These are phyloP conservation scores for Natator depressus DNA, from an alignment of 2,113 vertebrate species.

Conservation along the genomic window DNA sequence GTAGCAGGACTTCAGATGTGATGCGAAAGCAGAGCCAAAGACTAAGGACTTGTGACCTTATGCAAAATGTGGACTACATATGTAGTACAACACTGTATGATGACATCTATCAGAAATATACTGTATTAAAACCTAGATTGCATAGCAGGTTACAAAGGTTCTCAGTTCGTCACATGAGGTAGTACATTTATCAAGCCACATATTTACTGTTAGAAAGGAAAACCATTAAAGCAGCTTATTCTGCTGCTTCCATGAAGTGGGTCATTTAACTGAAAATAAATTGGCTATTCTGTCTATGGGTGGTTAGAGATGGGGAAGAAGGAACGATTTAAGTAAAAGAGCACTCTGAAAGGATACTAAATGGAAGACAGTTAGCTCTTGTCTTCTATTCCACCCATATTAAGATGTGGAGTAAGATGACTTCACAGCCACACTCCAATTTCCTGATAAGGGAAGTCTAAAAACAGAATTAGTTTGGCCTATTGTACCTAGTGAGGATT, in stretches of 20 bases:
- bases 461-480: background rate
- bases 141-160: background rate
- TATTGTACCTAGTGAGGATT: background rate
- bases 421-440: background rate
- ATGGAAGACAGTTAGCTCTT: background rate
- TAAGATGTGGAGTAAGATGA: background rate
- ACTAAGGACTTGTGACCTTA: background rate
- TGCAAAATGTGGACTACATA: background rate
- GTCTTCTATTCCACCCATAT: background rate
- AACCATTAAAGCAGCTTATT: background rate
- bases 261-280: background rate
- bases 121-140: background rate
- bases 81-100: accelerated
- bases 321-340: background rate
- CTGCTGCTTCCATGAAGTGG: slow-evolving; percentile 3
- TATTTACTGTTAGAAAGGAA: background rate
- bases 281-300: background rate
- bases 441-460: background rate
- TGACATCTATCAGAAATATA: background rate
- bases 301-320: slow-evolving; percentile 22
- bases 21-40: background rate
- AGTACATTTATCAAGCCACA: background rate
- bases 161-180: background rate
- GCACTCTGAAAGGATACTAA: slow-evolving; percentile 9
- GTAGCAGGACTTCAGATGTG: background rate